phyloP scores from a whole-genome alignment of 2,113 vertebrate genomes.

The Paratilapia polleni region DNA sequence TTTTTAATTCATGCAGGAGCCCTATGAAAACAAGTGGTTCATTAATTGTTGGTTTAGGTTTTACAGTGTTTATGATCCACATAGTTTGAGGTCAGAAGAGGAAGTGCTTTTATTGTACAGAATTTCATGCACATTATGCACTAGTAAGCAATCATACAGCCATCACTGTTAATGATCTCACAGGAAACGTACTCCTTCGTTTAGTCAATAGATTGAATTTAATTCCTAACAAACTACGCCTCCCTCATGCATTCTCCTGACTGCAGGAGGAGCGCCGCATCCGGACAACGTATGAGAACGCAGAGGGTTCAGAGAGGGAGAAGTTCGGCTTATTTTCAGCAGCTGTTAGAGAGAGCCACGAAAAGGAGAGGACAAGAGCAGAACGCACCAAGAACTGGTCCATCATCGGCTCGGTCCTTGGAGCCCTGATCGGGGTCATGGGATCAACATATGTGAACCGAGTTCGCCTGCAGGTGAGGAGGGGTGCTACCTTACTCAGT shows the following conservation, averaged over 20 bases:
- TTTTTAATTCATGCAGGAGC: background rate
- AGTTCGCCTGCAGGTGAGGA: conserved; percentile 88
- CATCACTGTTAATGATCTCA: background rate
- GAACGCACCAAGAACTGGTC: conserved; percentile 99
- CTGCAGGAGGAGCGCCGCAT: conserved; percentile 92
- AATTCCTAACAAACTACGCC: background rate
- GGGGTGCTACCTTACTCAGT: background rate
- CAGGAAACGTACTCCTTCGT: too few species aligned
- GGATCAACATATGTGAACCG: conserved; percentile 96
- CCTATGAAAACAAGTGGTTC: background rate
- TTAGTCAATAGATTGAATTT: background rate
- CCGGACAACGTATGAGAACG: conserved; percentile 80
- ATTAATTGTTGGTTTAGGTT: background rate
- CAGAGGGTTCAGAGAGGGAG: conserved; percentile 89
- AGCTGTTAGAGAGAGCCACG: conserved; percentile 91
- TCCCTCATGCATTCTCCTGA: background rate
- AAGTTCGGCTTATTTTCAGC: conserved; percentile 93
- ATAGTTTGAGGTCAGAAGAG: background rate
- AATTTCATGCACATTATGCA: background rate
- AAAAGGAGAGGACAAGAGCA: conserved; percentile 92
- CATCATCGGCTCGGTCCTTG: conserved; percentile 91
- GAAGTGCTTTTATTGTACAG: background rate
- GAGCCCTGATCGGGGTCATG: conserved; percentile 93
- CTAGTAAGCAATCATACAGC: background rate
- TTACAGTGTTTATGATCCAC: background rate